Base-by-base conservation (phyloP, 1,140 invertebrate genomes). In the Pseudomyrmex concolor region DNA sequence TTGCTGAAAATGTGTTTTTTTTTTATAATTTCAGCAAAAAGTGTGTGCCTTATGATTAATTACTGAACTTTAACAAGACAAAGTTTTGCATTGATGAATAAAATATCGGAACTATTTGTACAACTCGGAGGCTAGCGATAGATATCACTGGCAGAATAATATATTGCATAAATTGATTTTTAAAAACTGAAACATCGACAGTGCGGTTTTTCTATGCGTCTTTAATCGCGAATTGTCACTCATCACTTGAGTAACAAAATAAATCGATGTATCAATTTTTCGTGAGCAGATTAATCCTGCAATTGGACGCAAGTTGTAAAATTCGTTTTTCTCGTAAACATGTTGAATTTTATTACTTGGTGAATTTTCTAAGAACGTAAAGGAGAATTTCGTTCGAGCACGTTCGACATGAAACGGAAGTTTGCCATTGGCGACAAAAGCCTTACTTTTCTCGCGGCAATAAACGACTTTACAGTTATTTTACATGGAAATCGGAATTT, bases 401-500 rank as follows among this genome's bases (percentile, higher is more conserved):
- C 19, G 76, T 59, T 68, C 22, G 54, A 68, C 64, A 45, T 50
- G 50, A 77, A 34, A 17, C 19, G 50, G 73, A 77, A 77, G 50
- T 57, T 19, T 80, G 51, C 17, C 74, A 68, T 50, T 34, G 48
- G 48, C n/a, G 62, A 34, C 48, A 25, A 48, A 54, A 77, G 48
- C 25, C 62, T 66, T 51, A 76, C 4, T 51, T 67, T 67, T 66
- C 62, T 67, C 48, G n/a, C 25, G 2, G 9, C 51, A 10, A n/a
- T n/a, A 34, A 77, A 77, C 51, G 8, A 34, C 10, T 82, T 85
- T 77, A 62, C 71, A 54, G 66, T 87, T 83, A 86, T 51, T 68
- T 71, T 59, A 57, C 34, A 34, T 71, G 85, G 78, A 86, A 83
- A 86, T 87, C 54, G 50, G 13, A 45, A 83, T 86, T 87, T 87